Percentiles rank a stretch among this genome's conserved stretches.
These are phyloP conservation scores for Hymenochirus boettgeri DNA, from an alignment of 2,113 vertebrate genomes.

Conservation along the genomic window DNA sequence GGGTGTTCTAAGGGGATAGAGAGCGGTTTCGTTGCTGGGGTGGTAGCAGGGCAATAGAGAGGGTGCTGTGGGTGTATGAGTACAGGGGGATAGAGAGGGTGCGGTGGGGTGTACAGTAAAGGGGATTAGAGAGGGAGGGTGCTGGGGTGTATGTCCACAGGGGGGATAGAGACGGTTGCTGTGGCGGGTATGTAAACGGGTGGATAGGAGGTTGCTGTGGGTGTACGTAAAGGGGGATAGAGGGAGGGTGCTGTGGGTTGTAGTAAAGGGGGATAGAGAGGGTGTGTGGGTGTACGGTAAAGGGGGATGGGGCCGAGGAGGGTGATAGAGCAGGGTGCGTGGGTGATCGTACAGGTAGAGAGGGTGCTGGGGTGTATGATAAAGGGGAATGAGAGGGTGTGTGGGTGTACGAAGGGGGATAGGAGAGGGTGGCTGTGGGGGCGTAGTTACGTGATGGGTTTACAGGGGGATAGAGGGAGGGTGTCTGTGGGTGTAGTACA, in stretches of 20 bases:
- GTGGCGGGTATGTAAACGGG: too few relatives aligned
- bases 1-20: too few relatives aligned
- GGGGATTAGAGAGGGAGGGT: neutral
- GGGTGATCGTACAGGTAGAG: neutral
- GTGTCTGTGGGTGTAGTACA: neutral
- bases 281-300: too few relatives aligned
- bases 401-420: neutral
- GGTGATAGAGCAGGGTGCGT: neutral
- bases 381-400: neutral
- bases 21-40: too few relatives aligned
- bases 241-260: too few relatives aligned
- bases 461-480: neutral
- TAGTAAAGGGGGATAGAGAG: too few relatives aligned
- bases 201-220: neutral
- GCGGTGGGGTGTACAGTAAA: neutral
- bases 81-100: too few relatives aligned
- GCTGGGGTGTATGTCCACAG: fast-evolving
- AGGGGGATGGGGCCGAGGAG: neutral
- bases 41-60: too few relatives aligned
- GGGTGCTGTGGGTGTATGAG: neutral
- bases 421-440: neutral
- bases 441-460: too few relatives aligned
- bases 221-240: too few relatives aligned
- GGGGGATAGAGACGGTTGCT: fast-evolving
- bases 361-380: too few relatives aligned